Evolutionary conservation across 2,888 invertebrate species (phyloP), one percentile per base, ranked within the genome.

Genomic region (Dolichopus griseipennis): DNA sequence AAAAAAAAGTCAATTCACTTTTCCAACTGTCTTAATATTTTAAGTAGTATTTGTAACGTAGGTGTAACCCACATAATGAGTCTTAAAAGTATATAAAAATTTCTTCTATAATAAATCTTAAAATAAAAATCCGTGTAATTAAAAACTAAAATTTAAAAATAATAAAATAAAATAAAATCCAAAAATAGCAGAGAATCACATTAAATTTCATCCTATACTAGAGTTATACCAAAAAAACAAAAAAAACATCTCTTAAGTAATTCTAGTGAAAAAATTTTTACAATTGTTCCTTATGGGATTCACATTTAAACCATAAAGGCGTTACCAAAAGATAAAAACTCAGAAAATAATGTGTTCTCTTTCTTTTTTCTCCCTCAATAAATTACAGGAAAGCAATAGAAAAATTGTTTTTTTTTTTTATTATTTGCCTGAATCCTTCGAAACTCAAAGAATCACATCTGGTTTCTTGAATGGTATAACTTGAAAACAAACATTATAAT

Each of bases 51-150:
- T 10, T 12, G 37, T 37, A 37, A 52, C 15, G n/a, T 52, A 52
- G 52, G 52, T 52, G 52, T 52, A 41, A 12, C 41, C 41, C 8
- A 41, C 8, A 41, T 6, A 27, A 27, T 27, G 27, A 27, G 5
- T 27, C 27, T 27, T n/a, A 27, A 27, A 27, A 27, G 5, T 27
- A 27, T 6, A 41, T 2, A 41, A 41, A 41, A 41, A 41, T 5
- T 41, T 2, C 4, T 52, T 18, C 52, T 12, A 52, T 18, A 52
- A 52, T 52, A 52, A 52, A 52, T 52, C 52, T 52, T 52, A 5
- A 52, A 52, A 52, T 52, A 52, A 12, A 52, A 52, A 52, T 52
- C 52, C 52, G 52, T 52, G 52, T 52, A 52, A 52, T 52, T 52
- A 52, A 52, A 52, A 52, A 15, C 52, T 3, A 52, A 52, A 52